Percentiles rank a stretch among this genome's conserved stretches.
Evolutionary conservation across 2,113 vertebrate genomes (phyloP).

Genomic region (Mugil cephalus): DNA sequence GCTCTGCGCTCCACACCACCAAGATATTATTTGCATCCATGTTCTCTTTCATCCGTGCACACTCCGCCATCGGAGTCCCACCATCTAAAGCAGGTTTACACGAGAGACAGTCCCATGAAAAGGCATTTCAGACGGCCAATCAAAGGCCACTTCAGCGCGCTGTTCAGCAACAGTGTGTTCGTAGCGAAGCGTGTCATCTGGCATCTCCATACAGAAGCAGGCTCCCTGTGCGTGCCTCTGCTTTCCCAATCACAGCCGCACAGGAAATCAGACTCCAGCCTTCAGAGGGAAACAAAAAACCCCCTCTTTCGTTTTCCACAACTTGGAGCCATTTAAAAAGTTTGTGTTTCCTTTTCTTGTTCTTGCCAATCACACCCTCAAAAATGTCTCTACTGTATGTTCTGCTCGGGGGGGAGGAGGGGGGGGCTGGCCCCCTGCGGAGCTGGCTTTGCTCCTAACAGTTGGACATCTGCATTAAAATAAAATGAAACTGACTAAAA

Average conservation of each 20-base stretch:
- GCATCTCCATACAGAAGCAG: slow-evolving; percentile 76
- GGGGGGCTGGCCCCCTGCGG: too few species aligned
- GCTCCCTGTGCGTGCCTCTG: slow-evolving; percentile 77
- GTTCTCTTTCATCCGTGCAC: slow-evolving; percentile 35
- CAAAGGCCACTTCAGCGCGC: slow-evolving; percentile 58
- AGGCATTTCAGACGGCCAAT: slow-evolving; percentile 71
- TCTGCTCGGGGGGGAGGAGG: slow-evolving; percentile 31
- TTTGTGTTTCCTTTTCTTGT: slow-evolving; percentile 78
- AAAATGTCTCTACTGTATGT: slow-evolving; percentile 58
- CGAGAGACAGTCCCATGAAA: slow-evolving; percentile 63
- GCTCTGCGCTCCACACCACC: not conserved
- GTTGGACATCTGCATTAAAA: slow-evolving; percentile 20
- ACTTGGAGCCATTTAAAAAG: slow-evolving; percentile 73
- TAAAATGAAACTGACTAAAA: too few species aligned
- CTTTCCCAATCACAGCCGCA: slow-evolving; percentile 83
- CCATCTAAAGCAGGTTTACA: slow-evolving; percentile 58
- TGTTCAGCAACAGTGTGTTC: slow-evolving; percentile 52
- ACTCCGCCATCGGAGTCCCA: slow-evolving; percentile 24
- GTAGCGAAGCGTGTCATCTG: slow-evolving; percentile 74
- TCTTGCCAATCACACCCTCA: slow-evolving; percentile 73
- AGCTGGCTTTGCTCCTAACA: not conserved
- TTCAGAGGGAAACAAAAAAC: slow-evolving; percentile 74
- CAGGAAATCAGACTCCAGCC: slow-evolving; percentile 83
- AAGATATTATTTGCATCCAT: slow-evolving; percentile 21
- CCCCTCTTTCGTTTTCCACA: slow-evolving; percentile 76